Percentiles rank a stretch among this genome's conserved stretches.
These are phyloP conservation scores for Odocoileus hemionus DNA, from an alignment of 2,113 vertebrate species.

Conservation along the genomic window DNA sequence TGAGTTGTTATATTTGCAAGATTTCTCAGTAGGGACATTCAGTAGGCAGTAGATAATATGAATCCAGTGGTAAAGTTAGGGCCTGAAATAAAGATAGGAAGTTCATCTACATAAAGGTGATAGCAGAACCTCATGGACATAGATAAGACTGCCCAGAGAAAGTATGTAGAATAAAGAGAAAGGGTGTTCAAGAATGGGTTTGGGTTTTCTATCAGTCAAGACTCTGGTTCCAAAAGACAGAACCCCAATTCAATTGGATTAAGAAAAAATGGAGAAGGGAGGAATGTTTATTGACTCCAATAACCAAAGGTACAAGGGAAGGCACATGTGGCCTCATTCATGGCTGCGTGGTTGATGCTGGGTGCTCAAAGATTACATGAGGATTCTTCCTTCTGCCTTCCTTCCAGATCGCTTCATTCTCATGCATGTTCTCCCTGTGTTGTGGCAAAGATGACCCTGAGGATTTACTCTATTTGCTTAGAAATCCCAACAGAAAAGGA, in stretches of 20 bases:
- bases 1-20: not conserved
- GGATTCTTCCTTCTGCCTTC: not conserved
- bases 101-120: no score
- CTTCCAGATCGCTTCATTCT: not conserved
- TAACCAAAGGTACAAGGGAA: not conserved
- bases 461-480: not conserved
- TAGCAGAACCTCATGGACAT: not conserved
- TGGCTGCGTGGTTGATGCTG: not conserved
- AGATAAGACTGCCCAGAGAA: not conserved
- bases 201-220: not conserved
- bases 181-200: not conserved
- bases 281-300: not conserved
- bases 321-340: fast-evolving
- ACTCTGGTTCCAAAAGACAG: not conserved
- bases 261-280: not conserved
- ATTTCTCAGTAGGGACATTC: not conserved
- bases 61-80: not conserved
- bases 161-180: not conserved
- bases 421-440: not conserved
- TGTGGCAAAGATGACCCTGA: not conserved
- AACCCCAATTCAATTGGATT: not conserved
- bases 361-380: not conserved
- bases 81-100: not conserved
- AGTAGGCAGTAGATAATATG: not conserved
- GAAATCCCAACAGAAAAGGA: not conserved